A percentile compares a stretch with the other conserved stretches of the same genome.
Conservation (phyloP, 92 coral and sea anemone species). For the Zoanthus sociatus region DNA sequence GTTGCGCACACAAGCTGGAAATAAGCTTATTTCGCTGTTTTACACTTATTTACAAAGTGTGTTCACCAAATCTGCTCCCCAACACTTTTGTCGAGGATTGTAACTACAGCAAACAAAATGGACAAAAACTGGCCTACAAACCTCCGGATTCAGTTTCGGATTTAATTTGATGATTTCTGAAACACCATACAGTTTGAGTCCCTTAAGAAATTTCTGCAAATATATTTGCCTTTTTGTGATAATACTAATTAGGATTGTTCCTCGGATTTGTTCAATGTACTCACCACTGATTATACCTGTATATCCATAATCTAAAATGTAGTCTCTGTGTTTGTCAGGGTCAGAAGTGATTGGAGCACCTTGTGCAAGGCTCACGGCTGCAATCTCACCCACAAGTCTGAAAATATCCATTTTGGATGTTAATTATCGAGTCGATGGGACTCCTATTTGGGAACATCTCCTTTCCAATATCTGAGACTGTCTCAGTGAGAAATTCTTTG, state of each 20-base stretch:
- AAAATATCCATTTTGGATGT: constrained; percentile 44
- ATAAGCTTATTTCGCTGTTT: no score
- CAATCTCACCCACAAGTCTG: constrained; percentile 53
- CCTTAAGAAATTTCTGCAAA: constrained; percentile 53
- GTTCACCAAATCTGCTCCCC: no score
- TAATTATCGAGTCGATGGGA: constrained; percentile 39
- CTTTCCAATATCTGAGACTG: constrained; percentile 23
- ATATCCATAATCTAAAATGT: constrained; percentile 42
- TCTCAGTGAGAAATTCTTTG: constrained; percentile 22
- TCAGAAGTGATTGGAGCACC: constrained; percentile 50
- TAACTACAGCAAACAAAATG: no score
- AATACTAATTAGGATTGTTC: constrained; percentile 34
- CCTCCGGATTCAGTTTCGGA: constrained; percentile 52
- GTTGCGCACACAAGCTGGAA: no score
- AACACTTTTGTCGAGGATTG: no score
- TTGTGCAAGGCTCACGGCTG: constrained; percentile 25
- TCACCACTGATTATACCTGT: constrained; percentile 42
- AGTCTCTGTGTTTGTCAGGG: constrained; percentile 3
- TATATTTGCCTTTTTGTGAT: constrained; percentile 25
- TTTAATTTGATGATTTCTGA: constrained; percentile 55
- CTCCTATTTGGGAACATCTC: constrained; percentile 39
- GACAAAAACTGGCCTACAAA: constrained; percentile 60
- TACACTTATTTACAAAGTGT: no score
- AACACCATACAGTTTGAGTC: constrained; percentile 59
- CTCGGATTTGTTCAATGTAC: constrained; percentile 6